Conservation (phyloP, 2,113 vertebrate species). For the Rhineura floridana region DNA sequence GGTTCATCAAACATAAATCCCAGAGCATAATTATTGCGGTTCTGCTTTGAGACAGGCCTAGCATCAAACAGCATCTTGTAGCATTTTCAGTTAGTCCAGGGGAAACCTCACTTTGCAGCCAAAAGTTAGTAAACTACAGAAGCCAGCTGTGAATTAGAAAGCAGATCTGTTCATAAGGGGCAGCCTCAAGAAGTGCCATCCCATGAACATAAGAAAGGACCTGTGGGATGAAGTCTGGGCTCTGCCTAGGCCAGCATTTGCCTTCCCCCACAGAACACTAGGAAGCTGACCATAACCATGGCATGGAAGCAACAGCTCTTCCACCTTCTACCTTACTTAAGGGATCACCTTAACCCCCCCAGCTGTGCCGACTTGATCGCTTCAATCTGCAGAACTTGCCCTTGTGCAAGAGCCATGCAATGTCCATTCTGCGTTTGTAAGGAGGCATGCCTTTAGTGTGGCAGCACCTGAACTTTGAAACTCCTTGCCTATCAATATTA, state of each 20-base stretch:
- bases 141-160: background rate
- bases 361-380: no score
- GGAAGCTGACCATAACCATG: background rate
- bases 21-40: conserved; percentile 18
- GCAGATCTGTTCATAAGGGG: background rate
- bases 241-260: background rate
- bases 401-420: no score
- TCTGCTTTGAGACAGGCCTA: conserved; percentile 11
- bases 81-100: background rate
- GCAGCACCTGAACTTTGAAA: no score
- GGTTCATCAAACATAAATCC: conserved; percentile 17
- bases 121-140: background rate
- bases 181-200: background rate
- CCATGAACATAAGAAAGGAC: background rate
- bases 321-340: no score
- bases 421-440: no score
- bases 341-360: no score
- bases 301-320: background rate
- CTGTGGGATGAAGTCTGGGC: background rate
- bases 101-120: background rate
- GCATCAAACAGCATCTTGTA: conserved; percentile 18
- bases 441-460: no score
- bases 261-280: background rate
- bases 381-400: no score
- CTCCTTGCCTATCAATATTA: no score